Base-by-base conservation (phyloP, 2,113 vertebrate genomes). In the Lontra canadensis region DNA sequence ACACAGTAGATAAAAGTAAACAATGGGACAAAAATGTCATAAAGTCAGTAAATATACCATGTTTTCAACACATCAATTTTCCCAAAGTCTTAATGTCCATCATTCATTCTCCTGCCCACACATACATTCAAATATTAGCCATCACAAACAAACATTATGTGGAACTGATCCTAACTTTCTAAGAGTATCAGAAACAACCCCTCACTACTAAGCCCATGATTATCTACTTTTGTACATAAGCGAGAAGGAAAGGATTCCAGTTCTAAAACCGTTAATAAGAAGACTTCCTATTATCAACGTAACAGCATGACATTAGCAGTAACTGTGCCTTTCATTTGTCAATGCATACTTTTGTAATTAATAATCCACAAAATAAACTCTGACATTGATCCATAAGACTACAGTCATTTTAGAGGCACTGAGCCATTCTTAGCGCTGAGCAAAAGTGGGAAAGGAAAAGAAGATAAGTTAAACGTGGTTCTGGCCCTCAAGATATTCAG, bases 31-130 rank as follows among this genome's bases (percentile, higher is more conserved):
- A 57, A 92, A 80, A 2, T 67, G 13, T 57, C 67, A 67, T 59
- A 49, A 52, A 81, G 10, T 92, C 55, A 78, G 23, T 59, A 86
- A 93, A 9, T 36, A 55, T 3, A 34, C 9, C 36, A 21, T 26
- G 7, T 88, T 21, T 31, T 90, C 83, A 96, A 92, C 90, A 84
- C 6, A 76, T 29, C 4, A 42, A 95, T 84, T 96, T 80, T 9
- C 20, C 74, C 47, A 21, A 74, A 89, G 36, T 84, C 11, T 83
- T 79, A 63, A 26, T 29, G 9, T 36, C 36, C 82, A 29, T 79
- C 82, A 12, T 61, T 80, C 42, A 42, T 11, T 4, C 7, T 12
- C 42, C 26, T 7, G 52, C 52, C 18, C 23, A n/a, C 44, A 76
- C 73, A 76, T 42, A 76, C 4, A 26, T 18, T 74, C 42, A 90